These are phyloP conservation scores for Corythornis leucogaster DNA, from an alignment of 2,797 vertebrate genomes.

Conservation along the genomic window DNA sequence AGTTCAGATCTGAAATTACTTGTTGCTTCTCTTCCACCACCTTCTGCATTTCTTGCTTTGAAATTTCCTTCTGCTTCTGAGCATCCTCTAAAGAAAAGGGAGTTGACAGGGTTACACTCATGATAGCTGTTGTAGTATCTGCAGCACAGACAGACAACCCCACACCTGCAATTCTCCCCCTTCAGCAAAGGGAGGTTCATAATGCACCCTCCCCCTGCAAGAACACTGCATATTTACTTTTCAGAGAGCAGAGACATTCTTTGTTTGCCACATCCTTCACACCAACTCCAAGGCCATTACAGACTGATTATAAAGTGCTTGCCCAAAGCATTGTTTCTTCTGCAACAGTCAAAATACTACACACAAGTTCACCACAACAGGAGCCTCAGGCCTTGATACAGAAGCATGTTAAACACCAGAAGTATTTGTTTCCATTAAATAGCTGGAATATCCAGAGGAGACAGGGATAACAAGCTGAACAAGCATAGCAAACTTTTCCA, in stretches of 20 bases:
- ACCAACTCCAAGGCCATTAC: neutral
- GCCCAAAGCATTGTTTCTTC: neutral
- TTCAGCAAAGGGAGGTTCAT: neutral
- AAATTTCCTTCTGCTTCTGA: slow-evolving; percentile 80
- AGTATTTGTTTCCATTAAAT: neutral
- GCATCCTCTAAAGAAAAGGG: slow-evolving; percentile 79
- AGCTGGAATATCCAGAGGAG: neutral
- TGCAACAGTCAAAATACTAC: neutral
- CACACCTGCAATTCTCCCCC: neutral
- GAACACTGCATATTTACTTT: neutral
- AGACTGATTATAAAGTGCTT: neutral
- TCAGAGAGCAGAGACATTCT: neutral
- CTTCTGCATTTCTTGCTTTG: slow-evolving; percentile 78
- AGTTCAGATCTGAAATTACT: slow-evolving; percentile 82
- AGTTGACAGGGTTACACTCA: neutral
- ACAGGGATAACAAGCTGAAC: neutral
- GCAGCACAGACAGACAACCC: neutral
- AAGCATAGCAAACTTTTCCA: neutral
- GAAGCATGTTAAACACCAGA: neutral
- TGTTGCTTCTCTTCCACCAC: slow-evolving; percentile 87
- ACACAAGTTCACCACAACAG: rapidly evolving
- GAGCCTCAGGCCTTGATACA: neutral
- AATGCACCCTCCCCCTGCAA: neutral
- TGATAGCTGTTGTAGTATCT: neutral
- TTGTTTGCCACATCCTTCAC: neutral